A percentile compares a stretch with the other conserved stretches of the same genome.
Evolutionary conservation across 2,797 vertebrate species (phyloP).

Genomic region (Artibeus jamaicensis): DNA sequence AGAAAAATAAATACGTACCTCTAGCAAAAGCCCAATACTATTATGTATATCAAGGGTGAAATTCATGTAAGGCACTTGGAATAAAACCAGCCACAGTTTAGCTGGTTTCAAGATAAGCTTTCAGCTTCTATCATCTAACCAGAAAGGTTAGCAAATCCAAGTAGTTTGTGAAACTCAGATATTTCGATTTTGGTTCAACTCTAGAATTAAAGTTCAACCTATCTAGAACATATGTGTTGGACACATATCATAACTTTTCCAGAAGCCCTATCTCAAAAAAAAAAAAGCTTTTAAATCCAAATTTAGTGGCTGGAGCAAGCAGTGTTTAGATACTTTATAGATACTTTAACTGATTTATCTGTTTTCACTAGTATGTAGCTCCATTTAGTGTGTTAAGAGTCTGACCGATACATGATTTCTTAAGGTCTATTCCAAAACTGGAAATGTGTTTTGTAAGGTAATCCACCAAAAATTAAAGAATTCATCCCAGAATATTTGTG

Average conservation of each 20-base stretch:
- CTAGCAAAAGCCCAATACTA: neutral
- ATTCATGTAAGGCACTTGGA: neutral
- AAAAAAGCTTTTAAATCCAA: neutral
- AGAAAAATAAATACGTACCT: neutral
- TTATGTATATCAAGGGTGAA: neutral
- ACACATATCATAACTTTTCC: neutral
- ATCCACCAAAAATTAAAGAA: conserved; percentile 6
- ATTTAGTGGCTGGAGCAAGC: neutral
- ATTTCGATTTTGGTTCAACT: neutral
- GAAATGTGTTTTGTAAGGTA: neutral
- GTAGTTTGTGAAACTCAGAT: neutral
- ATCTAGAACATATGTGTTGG: neutral
- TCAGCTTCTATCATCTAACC: neutral
- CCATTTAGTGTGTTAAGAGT: neutral
- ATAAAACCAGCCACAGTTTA: neutral
- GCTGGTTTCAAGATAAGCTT: neutral
- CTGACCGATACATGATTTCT: neutral
- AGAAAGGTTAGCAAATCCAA: neutral
- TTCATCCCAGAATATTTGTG: neutral
- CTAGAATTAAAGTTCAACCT: neutral
- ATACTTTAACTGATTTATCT: neutral
- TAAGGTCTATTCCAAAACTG: neutral
- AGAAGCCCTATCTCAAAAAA: neutral
- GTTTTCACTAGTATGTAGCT: neutral
- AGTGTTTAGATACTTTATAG: neutral